Evolutionary conservation across 2,888 invertebrate genomes (phyloP).

Genomic region (Drosophila kuntzei): DNA sequence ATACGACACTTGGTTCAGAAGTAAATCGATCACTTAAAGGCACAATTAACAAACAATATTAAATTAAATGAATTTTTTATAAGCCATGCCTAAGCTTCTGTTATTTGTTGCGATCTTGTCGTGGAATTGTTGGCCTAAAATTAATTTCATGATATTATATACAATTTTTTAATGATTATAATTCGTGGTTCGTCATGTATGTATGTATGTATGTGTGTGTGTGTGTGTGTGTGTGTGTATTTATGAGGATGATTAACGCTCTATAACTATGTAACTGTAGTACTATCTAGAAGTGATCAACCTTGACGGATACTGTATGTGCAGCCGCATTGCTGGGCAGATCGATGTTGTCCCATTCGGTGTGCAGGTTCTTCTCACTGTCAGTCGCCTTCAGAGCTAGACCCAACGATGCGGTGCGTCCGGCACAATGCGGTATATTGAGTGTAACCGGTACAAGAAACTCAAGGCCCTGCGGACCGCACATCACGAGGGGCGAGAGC

Average conservation of each 20-base stretch:
- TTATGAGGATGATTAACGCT: slow-evolving; percentile 7
- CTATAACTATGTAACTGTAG: slow-evolving; percentile 40
- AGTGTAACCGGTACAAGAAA: slow-evolving; percentile 96
- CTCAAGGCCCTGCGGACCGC: slow-evolving; percentile 96
- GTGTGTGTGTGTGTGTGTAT: slow-evolving; percentile 11
- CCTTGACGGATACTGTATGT: slow-evolving; percentile 95
- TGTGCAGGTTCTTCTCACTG: slow-evolving; percentile 93
- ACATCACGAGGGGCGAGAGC: slow-evolving; percentile 97
- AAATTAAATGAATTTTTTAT: slow-evolving; percentile 58
- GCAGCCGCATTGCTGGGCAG: slow-evolving; percentile 93
- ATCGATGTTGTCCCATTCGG: slow-evolving; percentile 94
- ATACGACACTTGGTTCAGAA: slow-evolving; percentile 42
- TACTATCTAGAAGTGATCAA: slow-evolving; percentile 92
- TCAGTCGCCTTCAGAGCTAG: slow-evolving; percentile 92
- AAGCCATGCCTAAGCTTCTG: slow-evolving; percentile 48
- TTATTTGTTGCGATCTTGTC: slow-evolving; percentile 42
- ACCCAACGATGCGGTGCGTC: slow-evolving; percentile 91
- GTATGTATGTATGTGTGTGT: slow-evolving; percentile 10
- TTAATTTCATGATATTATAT: slow-evolving; percentile 55
- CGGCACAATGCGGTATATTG: slow-evolving; percentile 94
- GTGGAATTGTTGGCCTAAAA: slow-evolving; percentile 56
- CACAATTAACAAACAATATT: slow-evolving; percentile 75
- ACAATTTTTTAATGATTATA: slow-evolving; percentile 52
- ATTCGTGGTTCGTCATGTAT: slow-evolving; percentile 13
- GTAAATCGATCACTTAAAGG: slow-evolving; percentile 71